phyloP scores from a whole-genome alignment of 2,888 invertebrate genomes.

The Dryobota labecula region DNA sequence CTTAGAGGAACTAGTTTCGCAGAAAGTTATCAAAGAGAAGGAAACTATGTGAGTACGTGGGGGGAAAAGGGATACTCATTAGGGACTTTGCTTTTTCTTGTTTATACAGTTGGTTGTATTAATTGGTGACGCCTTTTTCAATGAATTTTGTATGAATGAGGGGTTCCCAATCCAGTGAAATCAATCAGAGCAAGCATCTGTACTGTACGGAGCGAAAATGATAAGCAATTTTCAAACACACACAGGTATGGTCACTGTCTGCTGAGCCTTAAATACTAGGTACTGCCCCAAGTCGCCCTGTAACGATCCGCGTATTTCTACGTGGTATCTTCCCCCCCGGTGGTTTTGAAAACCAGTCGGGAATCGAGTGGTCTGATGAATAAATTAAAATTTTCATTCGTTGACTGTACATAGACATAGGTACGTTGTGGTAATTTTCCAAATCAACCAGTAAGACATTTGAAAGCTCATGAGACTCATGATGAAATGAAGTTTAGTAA shows the following conservation, averaged over 20 bases:
- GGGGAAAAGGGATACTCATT: too few species aligned
- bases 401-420: too few species aligned
- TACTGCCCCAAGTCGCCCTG: too few species aligned
- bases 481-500: neutral
- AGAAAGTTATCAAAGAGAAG: neutral
- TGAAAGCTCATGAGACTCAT: too few species aligned
- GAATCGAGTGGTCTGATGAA: too few species aligned
- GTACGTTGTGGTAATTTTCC: neutral
- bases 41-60: neutral
- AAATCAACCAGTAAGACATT: neutral
- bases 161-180: neutral
- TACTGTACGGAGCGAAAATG: too few species aligned
- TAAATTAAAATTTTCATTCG: neutral
- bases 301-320: too few species aligned
- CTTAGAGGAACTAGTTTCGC: neutral
- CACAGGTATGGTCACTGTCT: too few species aligned
- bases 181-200: neutral
- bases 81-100: neutral
- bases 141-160: neutral
- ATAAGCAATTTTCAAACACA: neutral
- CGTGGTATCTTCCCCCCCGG: too few species aligned
- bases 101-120: neutral
- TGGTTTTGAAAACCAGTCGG: too few species aligned
- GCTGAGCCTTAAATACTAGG: too few species aligned
- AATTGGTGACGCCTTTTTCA: neutral